Conservation (phyloP, 2,888 invertebrate species). For the Pristionchus maxplancki region DNA sequence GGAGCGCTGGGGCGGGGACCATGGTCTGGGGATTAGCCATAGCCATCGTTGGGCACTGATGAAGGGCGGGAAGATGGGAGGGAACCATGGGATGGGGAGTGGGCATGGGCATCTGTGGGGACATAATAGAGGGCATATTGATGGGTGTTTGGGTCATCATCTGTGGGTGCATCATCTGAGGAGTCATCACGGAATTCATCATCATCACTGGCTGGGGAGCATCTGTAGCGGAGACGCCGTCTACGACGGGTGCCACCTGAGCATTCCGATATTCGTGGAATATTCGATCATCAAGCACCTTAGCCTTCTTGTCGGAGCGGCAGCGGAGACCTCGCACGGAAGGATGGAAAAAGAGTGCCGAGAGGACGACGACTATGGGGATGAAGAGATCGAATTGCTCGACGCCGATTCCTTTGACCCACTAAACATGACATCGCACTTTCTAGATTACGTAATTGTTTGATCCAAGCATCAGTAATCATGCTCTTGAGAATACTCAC, state of each 20-base stretch:
- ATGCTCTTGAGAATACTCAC: no score
- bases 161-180: no score
- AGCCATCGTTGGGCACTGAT: no score
- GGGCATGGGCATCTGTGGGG: background rate
- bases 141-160: no score
- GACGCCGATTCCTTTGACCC: background rate
- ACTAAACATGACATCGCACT: background rate
- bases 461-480: no score
- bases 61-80: background rate
- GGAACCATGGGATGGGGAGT: background rate
- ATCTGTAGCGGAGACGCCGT: background rate
- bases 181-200: no score
- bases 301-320: background rate
- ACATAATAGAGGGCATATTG: background rate
- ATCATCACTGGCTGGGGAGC: background rate
- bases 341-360: background rate
- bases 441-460: no score
- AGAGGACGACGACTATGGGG: background rate
- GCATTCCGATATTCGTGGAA: background rate
- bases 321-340: background rate
- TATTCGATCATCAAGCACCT: background rate
- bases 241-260: background rate
- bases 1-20: background rate
- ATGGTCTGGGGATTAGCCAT: no score
- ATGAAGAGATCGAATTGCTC: background rate